Evolutionary conservation across 2,888 invertebrate species (phyloP), one percentile per base, ranked within the genome.

Genomic region (Lycocerus yunnanus): DNA sequence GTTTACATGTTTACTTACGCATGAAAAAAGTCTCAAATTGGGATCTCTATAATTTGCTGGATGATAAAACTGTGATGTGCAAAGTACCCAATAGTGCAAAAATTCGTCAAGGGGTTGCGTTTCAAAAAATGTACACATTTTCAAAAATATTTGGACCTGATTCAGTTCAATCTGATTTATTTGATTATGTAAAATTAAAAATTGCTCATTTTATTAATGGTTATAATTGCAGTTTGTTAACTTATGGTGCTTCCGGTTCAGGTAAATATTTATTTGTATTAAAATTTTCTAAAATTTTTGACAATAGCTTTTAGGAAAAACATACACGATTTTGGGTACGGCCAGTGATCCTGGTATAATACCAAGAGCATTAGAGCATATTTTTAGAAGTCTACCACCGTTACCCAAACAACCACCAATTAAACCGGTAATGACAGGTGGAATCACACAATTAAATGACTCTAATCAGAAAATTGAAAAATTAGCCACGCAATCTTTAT

Each of bases 181-280:
- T 63, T 4, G 61, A 63, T n/a, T 15, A n/a, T 20, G 18, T 63
- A 2, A 85, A 84, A 76, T 78, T 78, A 8, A 84, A 83, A 76
- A 75, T 86, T 4, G 65, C 84, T 4, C 74, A 80, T 67, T 85
- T 85, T 77, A 82, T 86, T 20, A 85, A 90, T 5, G 92, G 95
- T 0, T 91, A 93, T 76, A 95, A 92, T 85, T 92, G 93, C 72
- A 92, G 95, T 0, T 88, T 97, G 0, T 91, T 97, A 79, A 93
- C 94, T 0, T 97, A 97, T 85, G 97, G 97, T 8, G 94, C 95
- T 0, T 96, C 95, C 0, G 95, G 95, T 72, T 95, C 97, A 0
- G 97, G 97, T 20, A 97, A 96, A 18, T 68, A 58, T 16, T 68
- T 1, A 9, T 9, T 11, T 13, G 6, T 5, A 13, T n/a, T n/a